Conservation (phyloP, 2,797 vertebrate genomes). For the Anabas testudineus region DNA sequence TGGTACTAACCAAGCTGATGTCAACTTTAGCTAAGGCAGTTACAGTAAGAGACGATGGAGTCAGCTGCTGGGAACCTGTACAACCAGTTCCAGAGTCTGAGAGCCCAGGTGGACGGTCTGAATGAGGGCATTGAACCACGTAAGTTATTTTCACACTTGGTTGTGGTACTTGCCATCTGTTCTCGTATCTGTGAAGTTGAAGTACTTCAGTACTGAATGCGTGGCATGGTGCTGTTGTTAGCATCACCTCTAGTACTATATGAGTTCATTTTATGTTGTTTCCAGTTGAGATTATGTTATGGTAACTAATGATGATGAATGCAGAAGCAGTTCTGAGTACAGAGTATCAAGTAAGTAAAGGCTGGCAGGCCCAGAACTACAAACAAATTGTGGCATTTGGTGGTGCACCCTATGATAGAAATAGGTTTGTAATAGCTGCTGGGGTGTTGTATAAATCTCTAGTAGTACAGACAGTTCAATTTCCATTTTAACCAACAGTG, state of each 20-base stretch:
- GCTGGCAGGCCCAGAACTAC: neutral
- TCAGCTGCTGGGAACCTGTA: constrained; percentile 83
- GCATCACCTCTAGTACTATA: neutral
- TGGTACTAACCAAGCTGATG: neutral
- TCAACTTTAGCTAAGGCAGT: neutral
- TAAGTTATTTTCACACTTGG: constrained; percentile 80
- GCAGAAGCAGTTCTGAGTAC: neutral
- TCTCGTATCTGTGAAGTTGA: neutral
- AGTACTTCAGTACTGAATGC: neutral
- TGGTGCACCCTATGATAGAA: neutral
- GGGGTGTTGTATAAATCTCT: constrained; percentile 12
- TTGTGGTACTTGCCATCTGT: constrained; percentile 25
- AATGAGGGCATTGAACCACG: constrained; percentile 89
- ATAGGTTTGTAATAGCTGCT: constrained; percentile 1
- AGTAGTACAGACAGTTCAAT: constrained; percentile 39
- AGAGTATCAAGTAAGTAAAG: neutral
- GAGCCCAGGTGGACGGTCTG: constrained; percentile 86
- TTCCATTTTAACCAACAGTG: constrained; percentile 36
- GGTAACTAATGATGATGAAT: neutral
- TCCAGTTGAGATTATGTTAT: neutral
- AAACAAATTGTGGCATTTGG: constrained; percentile 4
- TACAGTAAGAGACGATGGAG: constrained; percentile 82
- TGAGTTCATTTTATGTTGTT: neutral
- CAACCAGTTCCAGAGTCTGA: constrained; percentile 88
- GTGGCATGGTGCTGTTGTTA: neutral